These are phyloP conservation scores for Catocala nupta DNA, from an alignment of 2,888 invertebrate genomes.

Conservation along the genomic window DNA sequence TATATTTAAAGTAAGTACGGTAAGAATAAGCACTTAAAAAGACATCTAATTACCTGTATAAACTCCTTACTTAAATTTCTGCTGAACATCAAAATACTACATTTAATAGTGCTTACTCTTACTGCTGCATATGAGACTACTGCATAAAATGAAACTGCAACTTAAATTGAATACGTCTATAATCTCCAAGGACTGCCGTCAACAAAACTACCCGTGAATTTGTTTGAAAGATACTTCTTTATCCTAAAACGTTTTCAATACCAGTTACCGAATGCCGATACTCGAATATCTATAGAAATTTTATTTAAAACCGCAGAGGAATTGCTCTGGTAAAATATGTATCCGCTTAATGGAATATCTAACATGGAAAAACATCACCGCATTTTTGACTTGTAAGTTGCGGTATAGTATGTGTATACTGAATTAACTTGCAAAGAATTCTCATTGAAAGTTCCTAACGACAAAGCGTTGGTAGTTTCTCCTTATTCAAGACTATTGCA, in stretches of 20 bases:
- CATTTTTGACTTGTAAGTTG: slow-evolving; percentile 17
- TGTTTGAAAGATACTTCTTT: slow-evolving; percentile 14
- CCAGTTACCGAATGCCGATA: slow-evolving; percentile 10
- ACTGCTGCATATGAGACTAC: neutral
- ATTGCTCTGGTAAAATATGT: slow-evolving; percentile 27
- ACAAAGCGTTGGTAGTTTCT: slow-evolving; percentile 22
- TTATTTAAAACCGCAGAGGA: slow-evolving; percentile 22
- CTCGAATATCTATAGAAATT: slow-evolving; percentile 21
- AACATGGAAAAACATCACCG: slow-evolving; percentile 23
- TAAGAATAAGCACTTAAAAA: too few relatives aligned
- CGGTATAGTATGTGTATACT: neutral
- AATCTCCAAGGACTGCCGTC: slow-evolving; percentile 12
- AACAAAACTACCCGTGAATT: slow-evolving; percentile 12
- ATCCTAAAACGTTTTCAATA: slow-evolving; percentile 23
- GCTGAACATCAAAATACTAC: neutral
- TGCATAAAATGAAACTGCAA: slow-evolving; percentile 9
- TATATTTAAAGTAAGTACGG: too few relatives aligned
- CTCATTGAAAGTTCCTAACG: slow-evolving; percentile 13
- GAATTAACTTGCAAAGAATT: slow-evolving; percentile 1
- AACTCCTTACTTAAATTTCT: neutral
- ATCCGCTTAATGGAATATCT: slow-evolving; percentile 33
- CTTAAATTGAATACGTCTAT: slow-evolving; percentile 6
- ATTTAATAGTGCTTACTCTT: neutral
- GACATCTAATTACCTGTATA: too few relatives aligned
- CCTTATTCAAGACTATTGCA: slow-evolving; percentile 16